phyloP scores from a whole-genome alignment of 2,797 vertebrate genomes.

The Xiphorhynchus erythropygius region DNA sequence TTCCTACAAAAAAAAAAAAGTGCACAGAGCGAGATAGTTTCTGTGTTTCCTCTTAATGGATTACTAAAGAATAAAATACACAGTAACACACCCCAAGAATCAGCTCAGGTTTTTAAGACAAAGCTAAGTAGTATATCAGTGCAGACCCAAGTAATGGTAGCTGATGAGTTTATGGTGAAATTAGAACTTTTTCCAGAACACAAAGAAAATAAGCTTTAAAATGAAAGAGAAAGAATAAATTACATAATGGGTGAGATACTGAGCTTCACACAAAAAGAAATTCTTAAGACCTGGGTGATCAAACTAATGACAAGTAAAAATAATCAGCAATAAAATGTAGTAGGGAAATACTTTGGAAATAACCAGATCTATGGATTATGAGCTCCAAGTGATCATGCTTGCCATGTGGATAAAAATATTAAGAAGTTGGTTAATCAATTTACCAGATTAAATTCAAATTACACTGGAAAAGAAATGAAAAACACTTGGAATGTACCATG shows the following conservation, averaged over 20 bases:
- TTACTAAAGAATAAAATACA: background rate
- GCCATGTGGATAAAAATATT: background rate
- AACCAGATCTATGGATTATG: background rate
- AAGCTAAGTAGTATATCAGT: background rate
- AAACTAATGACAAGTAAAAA: conserved; percentile 1
- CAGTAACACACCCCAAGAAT: background rate
- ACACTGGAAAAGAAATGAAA: background rate
- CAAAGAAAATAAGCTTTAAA: background rate
- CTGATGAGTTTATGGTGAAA: background rate
- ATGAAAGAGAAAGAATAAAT: background rate
- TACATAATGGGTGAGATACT: background rate
- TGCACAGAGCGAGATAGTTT: background rate
- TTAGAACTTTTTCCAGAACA: background rate
- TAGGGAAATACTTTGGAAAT: background rate
- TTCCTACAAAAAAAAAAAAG: background rate
- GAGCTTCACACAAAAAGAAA: background rate
- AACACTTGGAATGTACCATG: background rate
- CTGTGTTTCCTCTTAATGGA: background rate
- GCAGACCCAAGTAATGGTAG: background rate
- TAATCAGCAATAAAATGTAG: background rate
- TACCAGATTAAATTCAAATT: conserved; percentile 1
- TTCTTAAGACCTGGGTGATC: background rate
- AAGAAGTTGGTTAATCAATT: background rate
- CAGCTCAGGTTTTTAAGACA: background rate
- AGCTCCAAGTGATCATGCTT: background rate